Conservation (phyloP, 1,140 invertebrate species). For the Zophobas morio region DNA sequence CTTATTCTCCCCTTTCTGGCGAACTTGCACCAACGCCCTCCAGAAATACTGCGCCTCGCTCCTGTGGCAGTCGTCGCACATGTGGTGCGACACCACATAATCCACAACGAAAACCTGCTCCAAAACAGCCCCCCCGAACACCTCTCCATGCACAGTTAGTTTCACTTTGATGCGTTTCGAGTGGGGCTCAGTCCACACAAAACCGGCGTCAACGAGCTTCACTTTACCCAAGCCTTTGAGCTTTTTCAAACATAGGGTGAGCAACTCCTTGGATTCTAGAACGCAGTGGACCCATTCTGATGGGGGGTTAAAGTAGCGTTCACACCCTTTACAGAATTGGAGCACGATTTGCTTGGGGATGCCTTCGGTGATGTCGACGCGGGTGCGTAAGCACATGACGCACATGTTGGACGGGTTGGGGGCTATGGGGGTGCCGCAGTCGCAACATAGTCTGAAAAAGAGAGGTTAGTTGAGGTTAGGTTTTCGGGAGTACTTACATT, state of each 20-base stretch:
- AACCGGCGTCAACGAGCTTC: constrained; percentile 94
- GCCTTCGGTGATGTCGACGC: constrained; percentile 95
- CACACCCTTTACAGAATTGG: constrained; percentile 93
- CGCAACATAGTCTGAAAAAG: constrained; percentile 80
- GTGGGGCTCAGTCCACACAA: constrained; percentile 99
- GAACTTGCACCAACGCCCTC: constrained; percentile 90
- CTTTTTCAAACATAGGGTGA: constrained; percentile 94
- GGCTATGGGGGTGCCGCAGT: constrained; percentile 86
- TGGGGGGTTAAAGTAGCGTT: constrained; percentile 96
- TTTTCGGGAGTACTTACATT: constrained; percentile 46
- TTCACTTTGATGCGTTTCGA: constrained; percentile 97
- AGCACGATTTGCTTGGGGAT: constrained; percentile 95
- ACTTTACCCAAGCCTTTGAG: constrained; percentile 93
- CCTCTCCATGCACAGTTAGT: constrained; percentile 97
- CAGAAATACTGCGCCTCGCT: constrained; percentile 98
- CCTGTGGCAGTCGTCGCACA: constrained; percentile 98
- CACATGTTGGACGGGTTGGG: constrained; percentile 99
- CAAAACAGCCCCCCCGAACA: constrained; percentile 84
- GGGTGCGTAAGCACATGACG: constrained; percentile 89
- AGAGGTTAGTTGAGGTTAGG: not conserved
- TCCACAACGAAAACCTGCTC: constrained; percentile 97
- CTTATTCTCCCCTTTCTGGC: constrained; percentile 92
- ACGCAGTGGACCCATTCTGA: constrained; percentile 90
- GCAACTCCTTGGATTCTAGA: constrained; percentile 93
- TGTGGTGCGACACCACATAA: constrained; percentile 91